Evolutionary conservation across 2,888 invertebrate species (phyloP).

Genomic region (Melangyna quadrimaculata): DNA sequence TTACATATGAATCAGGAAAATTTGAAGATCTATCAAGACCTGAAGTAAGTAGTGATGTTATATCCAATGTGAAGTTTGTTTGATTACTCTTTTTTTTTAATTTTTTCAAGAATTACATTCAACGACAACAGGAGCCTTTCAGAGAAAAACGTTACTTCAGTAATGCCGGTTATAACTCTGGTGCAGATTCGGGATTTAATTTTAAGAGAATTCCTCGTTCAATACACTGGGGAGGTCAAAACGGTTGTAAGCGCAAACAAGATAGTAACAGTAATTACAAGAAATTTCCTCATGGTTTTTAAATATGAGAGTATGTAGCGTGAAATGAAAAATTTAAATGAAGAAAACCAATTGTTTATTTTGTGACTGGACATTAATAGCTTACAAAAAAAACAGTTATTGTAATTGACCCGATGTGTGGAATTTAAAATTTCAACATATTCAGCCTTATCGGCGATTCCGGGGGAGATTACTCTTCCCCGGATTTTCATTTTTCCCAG

Average conservation of each 20-base stretch:
- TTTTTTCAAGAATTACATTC: constrained; percentile 18
- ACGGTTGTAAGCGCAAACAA: background rate
- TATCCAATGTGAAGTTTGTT: too few relatives aligned
- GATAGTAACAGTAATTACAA: background rate
- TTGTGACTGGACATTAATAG: too few relatives aligned
- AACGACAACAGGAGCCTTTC: background rate
- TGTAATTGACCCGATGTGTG: too few relatives aligned
- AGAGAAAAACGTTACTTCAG: constrained; percentile 5
- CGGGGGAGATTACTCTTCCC: too few relatives aligned
- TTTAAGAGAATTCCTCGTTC: background rate
- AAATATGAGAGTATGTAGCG: background rate
- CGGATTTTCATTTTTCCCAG: too few relatives aligned
- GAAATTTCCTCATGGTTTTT: constrained; percentile 19
- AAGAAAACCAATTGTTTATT: too few relatives aligned
- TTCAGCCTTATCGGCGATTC: too few relatives aligned
- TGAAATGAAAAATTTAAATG: too few relatives aligned
- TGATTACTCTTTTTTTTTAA: background rate
- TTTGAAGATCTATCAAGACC: background rate
- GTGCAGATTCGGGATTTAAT: background rate
- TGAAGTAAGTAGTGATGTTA: background rate
- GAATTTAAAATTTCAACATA: too few relatives aligned
- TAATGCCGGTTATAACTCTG: background rate
- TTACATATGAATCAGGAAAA: background rate
- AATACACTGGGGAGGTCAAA: background rate
- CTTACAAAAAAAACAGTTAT: too few relatives aligned